phyloP scores from a whole-genome alignment of 2,888 invertebrate species.

The Dendrolimus houi region DNA sequence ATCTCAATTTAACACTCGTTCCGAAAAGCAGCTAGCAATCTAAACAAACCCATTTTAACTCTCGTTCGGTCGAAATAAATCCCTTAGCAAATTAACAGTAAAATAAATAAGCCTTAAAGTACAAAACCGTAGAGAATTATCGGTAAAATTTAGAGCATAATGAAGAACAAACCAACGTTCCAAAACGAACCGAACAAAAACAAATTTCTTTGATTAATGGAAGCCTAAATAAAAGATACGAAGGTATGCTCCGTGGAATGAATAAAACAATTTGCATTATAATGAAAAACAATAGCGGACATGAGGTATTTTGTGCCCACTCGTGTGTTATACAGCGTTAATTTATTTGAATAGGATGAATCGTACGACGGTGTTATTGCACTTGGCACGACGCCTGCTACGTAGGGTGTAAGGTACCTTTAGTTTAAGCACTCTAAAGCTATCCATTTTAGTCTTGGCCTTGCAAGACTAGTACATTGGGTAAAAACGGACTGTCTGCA shows the following conservation, averaged over 20 bases:
- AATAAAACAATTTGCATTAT: slow-evolving; percentile 30
- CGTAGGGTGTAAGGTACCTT: slow-evolving; percentile 3
- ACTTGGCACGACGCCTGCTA: slow-evolving; percentile 28
- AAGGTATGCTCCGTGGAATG: slow-evolving; percentile 19
- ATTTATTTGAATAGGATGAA: slow-evolving; percentile 19
- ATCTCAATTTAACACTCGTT: slow-evolving; percentile 4
- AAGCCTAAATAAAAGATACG: slow-evolving; percentile 9
- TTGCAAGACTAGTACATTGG: not conserved
- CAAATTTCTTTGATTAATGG: slow-evolving; percentile 18
- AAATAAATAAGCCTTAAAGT: not conserved
- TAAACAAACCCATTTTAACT: not conserved
- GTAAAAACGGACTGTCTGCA: not conserved
- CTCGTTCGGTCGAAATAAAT: not conserved
- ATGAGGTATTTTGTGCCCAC: slow-evolving; percentile 8
- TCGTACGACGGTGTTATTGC: slow-evolving; percentile 23
- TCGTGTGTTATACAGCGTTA: slow-evolving; percentile 16
- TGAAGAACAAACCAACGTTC: slow-evolving; percentile 1
- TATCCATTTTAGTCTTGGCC: not conserved
- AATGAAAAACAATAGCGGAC: slow-evolving; percentile 21
- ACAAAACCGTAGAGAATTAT: not conserved
- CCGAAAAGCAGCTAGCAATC: not conserved
- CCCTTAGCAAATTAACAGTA: not conserved
- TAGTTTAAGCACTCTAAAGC: not conserved
- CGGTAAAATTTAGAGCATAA: slow-evolving; percentile 1
- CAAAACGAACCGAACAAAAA: slow-evolving; percentile 8